A percentile compares a stretch with the other conserved stretches of the same genome.
Evolutionary conservation across 2,797 vertebrate species (phyloP).

Genomic region (Channa striata): DNA sequence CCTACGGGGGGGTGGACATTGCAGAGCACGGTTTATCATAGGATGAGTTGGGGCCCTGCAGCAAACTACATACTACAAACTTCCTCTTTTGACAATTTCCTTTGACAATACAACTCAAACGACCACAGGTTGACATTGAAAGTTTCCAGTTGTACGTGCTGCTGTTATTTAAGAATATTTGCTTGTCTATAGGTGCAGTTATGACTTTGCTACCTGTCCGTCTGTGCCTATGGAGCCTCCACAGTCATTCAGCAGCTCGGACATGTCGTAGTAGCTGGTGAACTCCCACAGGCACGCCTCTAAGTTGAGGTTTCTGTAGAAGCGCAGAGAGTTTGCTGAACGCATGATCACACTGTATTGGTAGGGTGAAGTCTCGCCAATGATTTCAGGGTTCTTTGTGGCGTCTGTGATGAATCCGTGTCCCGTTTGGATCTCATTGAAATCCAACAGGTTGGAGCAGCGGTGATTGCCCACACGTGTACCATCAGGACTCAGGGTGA

Average conservation of each 20-base stretch:
- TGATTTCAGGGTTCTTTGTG: conserved; percentile 87
- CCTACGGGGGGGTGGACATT: conserved; percentile 66
- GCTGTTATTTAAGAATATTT: too few relatives aligned
- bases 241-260: conserved; percentile 88
- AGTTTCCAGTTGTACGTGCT: too few relatives aligned
- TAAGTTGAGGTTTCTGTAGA: conserved; percentile 90
- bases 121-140: too few relatives aligned
- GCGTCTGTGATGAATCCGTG: conserved; percentile 88
- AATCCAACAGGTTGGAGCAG: conserved; percentile 90
- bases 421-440: conserved; percentile 89
- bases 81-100: too few relatives aligned
- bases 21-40: neutral
- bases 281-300: conserved; percentile 91
- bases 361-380: conserved; percentile 88
- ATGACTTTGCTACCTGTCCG: conserved; percentile 81
- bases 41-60: neutral
- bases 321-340: conserved; percentile 85
- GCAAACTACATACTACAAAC: neutral
- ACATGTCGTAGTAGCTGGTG: conserved; percentile 88
- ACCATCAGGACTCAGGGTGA: conserved; percentile 88
- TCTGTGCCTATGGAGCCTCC: conserved; percentile 88
- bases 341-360: conserved; percentile 84
- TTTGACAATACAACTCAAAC: too few relatives aligned
- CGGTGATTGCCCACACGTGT: conserved; percentile 89
- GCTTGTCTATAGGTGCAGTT: too few relatives aligned